Evolutionary conservation across 1,140 invertebrate species (phyloP).

Genomic region (Cydia splendana): DNA sequence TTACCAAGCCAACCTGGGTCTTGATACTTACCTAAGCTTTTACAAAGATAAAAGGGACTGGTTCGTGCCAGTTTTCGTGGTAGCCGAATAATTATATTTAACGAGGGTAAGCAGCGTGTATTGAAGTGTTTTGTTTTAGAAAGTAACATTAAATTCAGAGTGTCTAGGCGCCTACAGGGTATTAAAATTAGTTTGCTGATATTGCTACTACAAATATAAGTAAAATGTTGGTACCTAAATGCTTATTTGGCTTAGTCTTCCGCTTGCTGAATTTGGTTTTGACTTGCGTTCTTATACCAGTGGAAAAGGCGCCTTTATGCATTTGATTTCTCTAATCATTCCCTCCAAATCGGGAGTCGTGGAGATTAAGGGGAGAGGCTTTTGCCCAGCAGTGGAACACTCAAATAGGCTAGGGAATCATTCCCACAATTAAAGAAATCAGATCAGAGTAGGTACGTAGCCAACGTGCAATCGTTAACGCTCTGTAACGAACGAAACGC

Average conservation of each 20-base stretch:
- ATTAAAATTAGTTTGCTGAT: neutral
- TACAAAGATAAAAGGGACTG: conserved; percentile 22
- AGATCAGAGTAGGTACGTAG: too few species aligned
- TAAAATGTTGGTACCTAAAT: too few species aligned
- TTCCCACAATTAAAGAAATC: neutral
- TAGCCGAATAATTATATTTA: neutral
- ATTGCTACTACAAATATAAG: too few species aligned
- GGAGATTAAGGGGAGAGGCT: too few species aligned
- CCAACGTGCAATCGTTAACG: too few species aligned
- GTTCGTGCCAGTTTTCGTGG: conserved; percentile 3
- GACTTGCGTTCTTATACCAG: neutral
- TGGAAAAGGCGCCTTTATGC: neutral
- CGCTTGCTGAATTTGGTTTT: too few species aligned
- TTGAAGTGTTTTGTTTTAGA: conserved; percentile 3
- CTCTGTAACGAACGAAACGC: too few species aligned
- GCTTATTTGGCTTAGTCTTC: too few species aligned
- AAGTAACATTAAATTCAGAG: neutral
- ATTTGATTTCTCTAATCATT: neutral
- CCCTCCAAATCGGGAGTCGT: too few species aligned
- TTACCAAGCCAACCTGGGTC: conserved; percentile 21
- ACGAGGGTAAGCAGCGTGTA: neutral
- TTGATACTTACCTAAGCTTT: conserved; percentile 15
- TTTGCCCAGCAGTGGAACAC: too few species aligned
- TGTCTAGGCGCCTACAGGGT: neutral
- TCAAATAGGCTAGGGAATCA: too few species aligned